Base-by-base conservation (phyloP, 2,113 vertebrate genomes). In the Megaleporinus macrocephalus region DNA sequence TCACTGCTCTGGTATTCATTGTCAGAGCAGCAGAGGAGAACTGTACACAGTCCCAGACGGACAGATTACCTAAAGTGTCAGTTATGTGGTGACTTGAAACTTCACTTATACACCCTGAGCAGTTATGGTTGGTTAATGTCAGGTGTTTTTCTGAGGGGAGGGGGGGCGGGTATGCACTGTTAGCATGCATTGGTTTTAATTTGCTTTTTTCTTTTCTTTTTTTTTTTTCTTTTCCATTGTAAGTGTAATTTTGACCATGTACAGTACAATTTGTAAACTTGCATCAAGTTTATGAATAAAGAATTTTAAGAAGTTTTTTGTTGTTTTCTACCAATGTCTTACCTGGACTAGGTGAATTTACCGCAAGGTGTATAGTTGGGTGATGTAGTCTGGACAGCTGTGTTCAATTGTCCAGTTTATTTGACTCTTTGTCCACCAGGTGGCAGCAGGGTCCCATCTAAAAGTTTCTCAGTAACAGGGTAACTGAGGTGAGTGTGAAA, bases 211-310 rank as follows among this genome's bases (percentile, higher is more conserved):
- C 72, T 69, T 82, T 89, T 85, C 84, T 84, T 89, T 91, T 61
- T 61, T 15, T 61, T 26, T 61, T 61, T 61, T 61, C n/a, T 26
- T 26, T 26, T 83, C 83, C 90, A 90, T 93, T 93, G 93, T 92
- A 93, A 95, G 93, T 91, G 93, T 94, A 91, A 93, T 92, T 93
- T 93, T 94, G 92, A 93, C 89, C 92, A 92, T 95, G 93, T 95
- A 94, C 91, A 95, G 89, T 91, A 86, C 72, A 94, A 94, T 95
- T 95, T 94, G 92, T 95, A 94, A 95, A 95, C 94, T 95, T 95
- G 93, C 94, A 95, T 95, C 94, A 95, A 95, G 94, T 95, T 95
- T 95, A 95, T 95, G 90, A 95, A 94, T 95, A 95, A 95, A 95
- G 92, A 94, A 92, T 94, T 94, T 93, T 94, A 93, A 93, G 88